Evolutionary conservation across 2,797 vertebrate genomes (phyloP), one percentile per base, ranked within the genome.

Genomic region (Thripadectes ignobilis): DNA sequence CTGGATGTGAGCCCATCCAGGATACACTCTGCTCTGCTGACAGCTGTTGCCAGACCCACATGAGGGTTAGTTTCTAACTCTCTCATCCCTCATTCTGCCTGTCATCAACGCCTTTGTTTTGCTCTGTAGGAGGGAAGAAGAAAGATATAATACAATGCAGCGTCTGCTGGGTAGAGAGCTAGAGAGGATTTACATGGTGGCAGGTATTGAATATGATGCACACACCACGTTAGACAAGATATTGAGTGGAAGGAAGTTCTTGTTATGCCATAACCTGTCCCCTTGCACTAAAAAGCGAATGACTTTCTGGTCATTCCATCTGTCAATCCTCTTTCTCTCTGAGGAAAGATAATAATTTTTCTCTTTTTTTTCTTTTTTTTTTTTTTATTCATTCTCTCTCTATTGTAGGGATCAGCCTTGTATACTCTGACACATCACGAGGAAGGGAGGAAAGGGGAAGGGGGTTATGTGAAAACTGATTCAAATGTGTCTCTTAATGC

Each of bases 21-120:
- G 80, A 90, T 80, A 61, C 29, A 81, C 51, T 72, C 39, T n/a
- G 24, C 57, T 90, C 88, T 68, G 69, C 62, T 95, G 92, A 62
- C 92, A 93, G 76, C 82, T 95, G 88, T 58, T 88, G 67, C 46
- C 52, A 94, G 89, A 87, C 51, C 81, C 65, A 58, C 63, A n/a
- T 3, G 43, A 91, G 68, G 30, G 48, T 92, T 85, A 88, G 52
- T 23, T 38, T 89, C 49, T 46, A 66, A 52, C 27, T 61, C 59
- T 62, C 46, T 73, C 17, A 11, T 41, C 32, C 51, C 85, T 89
- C 85, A 59, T 83, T 89, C 63, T 69, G 63, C 74, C 93, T 68
- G 62, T 95, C 85, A 92, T 45, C 2, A 0, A 88, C 0, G 5
- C 38, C 62, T 81, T 94, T 77, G 57, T 83, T 86, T 89, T 27